These are phyloP conservation scores for Apamea epomidion DNA, from an alignment of 2,888 invertebrate species.

Conservation along the genomic window DNA sequence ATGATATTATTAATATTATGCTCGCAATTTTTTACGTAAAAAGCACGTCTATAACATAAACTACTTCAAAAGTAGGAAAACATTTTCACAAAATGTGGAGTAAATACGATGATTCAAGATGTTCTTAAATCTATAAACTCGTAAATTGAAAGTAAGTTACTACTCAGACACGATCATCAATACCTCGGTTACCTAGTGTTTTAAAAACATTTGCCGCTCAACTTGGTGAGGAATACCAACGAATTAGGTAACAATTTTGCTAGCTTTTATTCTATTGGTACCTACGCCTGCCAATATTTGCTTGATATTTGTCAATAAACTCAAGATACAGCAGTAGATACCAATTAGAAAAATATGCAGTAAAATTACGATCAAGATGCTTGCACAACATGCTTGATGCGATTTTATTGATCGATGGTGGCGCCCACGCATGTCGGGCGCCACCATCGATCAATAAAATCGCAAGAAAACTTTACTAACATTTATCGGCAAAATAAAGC, in stretches of 20 bases:
- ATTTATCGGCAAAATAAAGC: background rate
- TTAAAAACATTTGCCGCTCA: conserved; percentile 9
- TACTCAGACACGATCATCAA: conserved; percentile 11
- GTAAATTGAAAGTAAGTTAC: conserved; percentile 30
- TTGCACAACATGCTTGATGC: too few relatives aligned
- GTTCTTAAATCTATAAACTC: conserved; percentile 16
- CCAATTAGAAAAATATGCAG: conserved; percentile 1
- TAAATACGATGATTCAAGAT: conserved; percentile 1
- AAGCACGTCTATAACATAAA: conserved; percentile 22
- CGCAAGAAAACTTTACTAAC: background rate
- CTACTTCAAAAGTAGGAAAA: conserved; percentile 26
- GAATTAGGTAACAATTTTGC: background rate
- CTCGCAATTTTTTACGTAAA: conserved; percentile 42
- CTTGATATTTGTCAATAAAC: background rate
- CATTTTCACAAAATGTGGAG: conserved; percentile 10
- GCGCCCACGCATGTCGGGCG: too few relatives aligned
- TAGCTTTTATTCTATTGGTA: background rate
- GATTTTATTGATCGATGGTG: too few relatives aligned
- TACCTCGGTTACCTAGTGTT: conserved; percentile 15
- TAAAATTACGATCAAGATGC: too few relatives aligned
- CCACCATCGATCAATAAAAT: conserved; percentile 17
- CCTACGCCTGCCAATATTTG: background rate
- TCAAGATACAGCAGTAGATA: background rate
- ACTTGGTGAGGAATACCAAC: background rate
- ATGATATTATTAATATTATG: conserved; percentile 60